Percentiles rank a stretch among this genome's conserved stretches.
phyloP scores from a whole-genome alignment of 92 coral and sea anemone genomes.

The Parazoanthus darwini region DNA sequence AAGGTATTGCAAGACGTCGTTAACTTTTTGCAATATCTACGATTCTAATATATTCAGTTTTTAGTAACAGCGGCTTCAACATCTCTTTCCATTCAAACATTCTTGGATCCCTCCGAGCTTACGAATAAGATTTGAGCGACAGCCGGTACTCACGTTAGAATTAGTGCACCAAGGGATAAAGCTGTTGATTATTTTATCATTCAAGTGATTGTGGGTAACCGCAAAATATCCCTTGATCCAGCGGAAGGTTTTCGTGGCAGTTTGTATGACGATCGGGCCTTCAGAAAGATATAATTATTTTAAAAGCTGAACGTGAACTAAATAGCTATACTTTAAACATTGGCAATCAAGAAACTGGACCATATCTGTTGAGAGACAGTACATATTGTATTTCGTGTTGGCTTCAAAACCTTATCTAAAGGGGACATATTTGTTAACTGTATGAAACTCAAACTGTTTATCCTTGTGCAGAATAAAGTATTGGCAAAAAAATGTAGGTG shows the following conservation, averaged over 20 bases:
- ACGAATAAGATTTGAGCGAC: neutral
- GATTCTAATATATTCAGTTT: conserved; percentile 3
- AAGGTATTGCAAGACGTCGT: too few species aligned
- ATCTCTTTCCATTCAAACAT: conserved; percentile 9
- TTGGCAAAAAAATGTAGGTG: neutral
- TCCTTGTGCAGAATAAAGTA: too few species aligned
- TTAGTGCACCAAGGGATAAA: conserved; percentile 6
- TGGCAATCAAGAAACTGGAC: conserved; percentile 14
- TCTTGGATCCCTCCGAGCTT: conserved; percentile 1
- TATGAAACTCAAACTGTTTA: neutral
- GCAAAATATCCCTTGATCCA: neutral
- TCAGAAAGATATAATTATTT: neutral
- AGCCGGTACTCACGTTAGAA: conserved; percentile 7
- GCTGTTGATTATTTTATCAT: neutral
- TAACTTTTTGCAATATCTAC: too few species aligned
- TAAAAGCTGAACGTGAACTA: conserved; percentile 8
- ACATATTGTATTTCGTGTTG: conserved; percentile 9
- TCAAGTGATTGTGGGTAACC: neutral
- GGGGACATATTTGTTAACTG: conserved; percentile 6
- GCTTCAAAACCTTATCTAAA: conserved; percentile 5
- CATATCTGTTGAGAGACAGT: conserved; percentile 13
- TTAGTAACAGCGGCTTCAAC: conserved; percentile 8
- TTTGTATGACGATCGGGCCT: conserved; percentile 4
- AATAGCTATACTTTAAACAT: neutral
- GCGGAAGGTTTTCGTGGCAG: neutral